Evolutionary conservation across 2,113 vertebrate species (phyloP), one percentile per base, ranked within the genome.

Genomic region (Pelecanus crispus): DNA sequence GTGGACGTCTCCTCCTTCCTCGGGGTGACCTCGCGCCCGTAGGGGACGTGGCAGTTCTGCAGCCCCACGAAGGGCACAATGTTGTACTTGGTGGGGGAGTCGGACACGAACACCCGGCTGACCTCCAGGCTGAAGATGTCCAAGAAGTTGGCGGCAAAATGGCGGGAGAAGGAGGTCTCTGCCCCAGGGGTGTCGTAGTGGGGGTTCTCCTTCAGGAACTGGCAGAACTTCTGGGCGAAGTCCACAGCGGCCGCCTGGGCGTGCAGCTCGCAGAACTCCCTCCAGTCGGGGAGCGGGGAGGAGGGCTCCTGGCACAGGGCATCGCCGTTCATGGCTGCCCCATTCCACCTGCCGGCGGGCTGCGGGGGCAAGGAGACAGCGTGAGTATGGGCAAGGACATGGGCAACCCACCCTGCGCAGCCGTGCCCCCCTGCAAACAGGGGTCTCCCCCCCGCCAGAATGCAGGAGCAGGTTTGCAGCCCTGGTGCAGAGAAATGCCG

Each of bases 181-280:
- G 99, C 99, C 7, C 99, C 99, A 0, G 99, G 99, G 1, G 98
- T 98, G 98, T 99, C 98, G 97, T 99, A 99, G 97, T 99, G 98
- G 2, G 99, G 99, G 97, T 99, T 99, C 96, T 99, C 99, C 7
- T 97, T 98, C 91, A 99, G 95, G 96, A 99, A 99, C 82, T 98
- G 98, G 88, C 99, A 99, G 98, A 99, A 99, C 95, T 99, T 99
- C 97, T 99, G 98, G 25, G 99, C 99, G 1, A 99, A 99, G 97
- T 99, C 99, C 7, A 98, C 98, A 3, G 99, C 99, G 2, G 99
- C 99, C 6, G 99, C 98, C 91, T 98, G 99, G 21, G 99, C 99
- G 5, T 99, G 99, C 77, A 99, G 98, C 98, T 99, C 99, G 15
- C 99, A 99, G 98, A 99, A 99, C 97, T 99, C 99, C 98, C 98